Conservation (phyloP, 2,888 invertebrate genomes). For the Lepetodrilus schrolli region DNA sequence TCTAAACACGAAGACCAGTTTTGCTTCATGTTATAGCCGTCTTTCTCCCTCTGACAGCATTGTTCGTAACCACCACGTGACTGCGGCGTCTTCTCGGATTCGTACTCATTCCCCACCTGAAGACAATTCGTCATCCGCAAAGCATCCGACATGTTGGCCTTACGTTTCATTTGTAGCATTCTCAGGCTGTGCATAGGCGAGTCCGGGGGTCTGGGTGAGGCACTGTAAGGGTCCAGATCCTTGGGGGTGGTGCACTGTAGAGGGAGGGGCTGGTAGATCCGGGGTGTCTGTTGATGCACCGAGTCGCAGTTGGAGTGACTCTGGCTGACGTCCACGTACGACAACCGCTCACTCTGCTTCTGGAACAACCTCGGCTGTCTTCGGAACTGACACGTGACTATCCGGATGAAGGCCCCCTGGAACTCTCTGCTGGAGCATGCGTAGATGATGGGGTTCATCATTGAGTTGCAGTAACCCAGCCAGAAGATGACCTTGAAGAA, state of each 20-base stretch:
- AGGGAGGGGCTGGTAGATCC: neutral
- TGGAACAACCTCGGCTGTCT: conserved; percentile 43
- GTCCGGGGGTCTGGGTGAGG: conserved; percentile 28
- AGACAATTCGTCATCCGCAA: neutral
- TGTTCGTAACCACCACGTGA: neutral
- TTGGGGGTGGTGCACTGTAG: neutral
- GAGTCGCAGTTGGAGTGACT: neutral
- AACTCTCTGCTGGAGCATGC: conserved; percentile 79
- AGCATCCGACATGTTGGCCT: neutral
- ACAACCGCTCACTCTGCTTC: conserved; percentile 26
- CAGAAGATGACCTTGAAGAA: conserved; percentile 82
- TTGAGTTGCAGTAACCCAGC: conserved; percentile 83
- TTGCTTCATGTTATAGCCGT: neutral
- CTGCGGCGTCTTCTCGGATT: neutral
- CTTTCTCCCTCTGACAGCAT: neutral
- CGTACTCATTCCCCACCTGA: neutral
- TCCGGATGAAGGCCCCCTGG: conserved; percentile 77
- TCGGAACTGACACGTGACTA: conserved; percentile 73
- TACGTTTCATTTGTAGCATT: conserved; percentile 34
- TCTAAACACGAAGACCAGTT: conserved; percentile 13
- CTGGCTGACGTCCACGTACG: conserved; percentile 18
- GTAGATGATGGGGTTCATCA: conserved; percentile 82
- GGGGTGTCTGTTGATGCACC: conserved; percentile 18
- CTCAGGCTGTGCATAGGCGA: conserved; percentile 35
- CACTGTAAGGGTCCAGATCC: neutral